phyloP scores from a whole-genome alignment of 1,140 invertebrate species.

The Pseudomyrmex sp. region DNA sequence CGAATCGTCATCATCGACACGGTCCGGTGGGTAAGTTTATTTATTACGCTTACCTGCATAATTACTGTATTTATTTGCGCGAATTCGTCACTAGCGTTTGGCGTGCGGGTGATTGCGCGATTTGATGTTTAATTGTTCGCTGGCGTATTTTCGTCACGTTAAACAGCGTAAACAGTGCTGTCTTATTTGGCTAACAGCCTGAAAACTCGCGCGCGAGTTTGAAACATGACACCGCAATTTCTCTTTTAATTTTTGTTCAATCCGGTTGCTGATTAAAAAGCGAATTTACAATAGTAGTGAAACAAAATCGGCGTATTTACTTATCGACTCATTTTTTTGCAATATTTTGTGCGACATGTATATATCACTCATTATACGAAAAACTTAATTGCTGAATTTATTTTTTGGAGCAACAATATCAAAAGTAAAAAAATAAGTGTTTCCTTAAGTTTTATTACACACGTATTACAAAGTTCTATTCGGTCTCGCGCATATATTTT shows the following conservation, averaged over 20 bases:
- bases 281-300: no score
- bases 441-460: background rate
- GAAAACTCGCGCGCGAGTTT: constrained; percentile 17
- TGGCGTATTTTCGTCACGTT: constrained; percentile 5
- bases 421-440: no score
- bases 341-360: no score
- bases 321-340: no score
- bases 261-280: background rate
- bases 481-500: background rate
- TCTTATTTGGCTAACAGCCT: constrained; percentile 10
- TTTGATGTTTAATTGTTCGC: constrained; percentile 43
- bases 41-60: constrained; percentile 31
- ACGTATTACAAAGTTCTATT: background rate
- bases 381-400: no score
- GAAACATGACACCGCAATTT: background rate
- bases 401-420: no score
- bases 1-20: constrained; percentile 23
- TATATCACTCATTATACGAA: no score
- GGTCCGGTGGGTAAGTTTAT: constrained; percentile 36
- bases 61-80: constrained; percentile 52
- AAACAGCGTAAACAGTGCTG: constrained; percentile 6
- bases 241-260: constrained; percentile 17
- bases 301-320: no score
- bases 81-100: constrained; percentile 8
- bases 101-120: constrained; percentile 25